Percentiles rank a stretch among this genome's conserved stretches.
Conservation (phyloP, 92 coral and sea anemone species). For the Actinostola sp. region DNA sequence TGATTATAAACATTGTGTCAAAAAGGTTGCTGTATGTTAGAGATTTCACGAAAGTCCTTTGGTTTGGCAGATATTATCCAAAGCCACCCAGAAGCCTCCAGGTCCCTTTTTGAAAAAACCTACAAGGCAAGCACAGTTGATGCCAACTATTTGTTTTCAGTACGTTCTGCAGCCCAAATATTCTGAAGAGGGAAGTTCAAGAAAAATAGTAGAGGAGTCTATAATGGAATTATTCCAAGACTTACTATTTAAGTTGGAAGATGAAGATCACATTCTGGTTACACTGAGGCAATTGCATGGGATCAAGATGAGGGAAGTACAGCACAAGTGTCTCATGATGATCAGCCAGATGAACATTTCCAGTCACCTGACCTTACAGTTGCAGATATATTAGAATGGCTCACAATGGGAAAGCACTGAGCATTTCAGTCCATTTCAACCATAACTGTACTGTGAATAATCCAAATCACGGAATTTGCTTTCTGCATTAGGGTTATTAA, state of each 20-base stretch:
- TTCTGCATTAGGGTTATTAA: no score
- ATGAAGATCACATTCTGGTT: slow-evolving; percentile 4
- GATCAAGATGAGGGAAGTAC: slow-evolving; percentile 2
- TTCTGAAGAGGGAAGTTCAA: slow-evolving; percentile 24
- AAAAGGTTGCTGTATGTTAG: slow-evolving; percentile 48
- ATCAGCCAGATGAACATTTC: slow-evolving; percentile 28
- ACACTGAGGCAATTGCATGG: slow-evolving; percentile 12
- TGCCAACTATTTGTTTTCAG: slow-evolving; percentile 60
- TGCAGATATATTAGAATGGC: slow-evolving; percentile 60
- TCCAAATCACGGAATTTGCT: slow-evolving; percentile 22
- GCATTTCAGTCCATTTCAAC: slow-evolving; percentile 12
- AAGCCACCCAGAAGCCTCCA: slow-evolving; percentile 38
- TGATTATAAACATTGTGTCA: slow-evolving; percentile 41
- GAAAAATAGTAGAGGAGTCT: slow-evolving; percentile 30
- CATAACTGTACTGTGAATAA: slow-evolving; percentile 6
- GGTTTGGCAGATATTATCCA: slow-evolving; percentile 40
- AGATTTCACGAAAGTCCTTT: slow-evolving; percentile 54
- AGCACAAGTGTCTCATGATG: not conserved
- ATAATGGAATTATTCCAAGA: slow-evolving; percentile 35
- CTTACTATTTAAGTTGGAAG: slow-evolving; percentile 42
- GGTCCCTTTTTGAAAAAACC: slow-evolving; percentile 32
- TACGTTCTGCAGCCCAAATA: slow-evolving; percentile 36
- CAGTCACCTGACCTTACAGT: slow-evolving; percentile 49
- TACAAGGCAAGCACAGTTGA: slow-evolving; percentile 29
- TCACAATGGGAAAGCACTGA: slow-evolving; percentile 41